Evolutionary conservation across 2,888 invertebrate genomes (phyloP).

Genomic region (Hermodice carunculata): DNA sequence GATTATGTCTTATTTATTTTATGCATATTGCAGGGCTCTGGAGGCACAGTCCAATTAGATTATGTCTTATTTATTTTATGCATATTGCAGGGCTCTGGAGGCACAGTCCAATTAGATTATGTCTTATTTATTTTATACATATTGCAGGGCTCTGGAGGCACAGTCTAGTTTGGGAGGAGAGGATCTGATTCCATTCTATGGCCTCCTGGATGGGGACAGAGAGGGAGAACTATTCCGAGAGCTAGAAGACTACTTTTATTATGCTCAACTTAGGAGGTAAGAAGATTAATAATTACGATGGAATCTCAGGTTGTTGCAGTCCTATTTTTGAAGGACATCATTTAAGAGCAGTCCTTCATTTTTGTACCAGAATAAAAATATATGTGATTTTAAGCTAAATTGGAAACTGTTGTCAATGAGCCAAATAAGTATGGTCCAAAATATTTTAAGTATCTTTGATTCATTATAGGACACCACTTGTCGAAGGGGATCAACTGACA

Average conservation of each 20-base stretch:
- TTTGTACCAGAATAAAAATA: not conserved
- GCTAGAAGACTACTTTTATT: constrained; percentile 82
- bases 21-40: not conserved
- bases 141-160: constrained; percentile 65
- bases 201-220: constrained; percentile 79
- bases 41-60: not conserved
- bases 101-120: constrained; percentile 65
- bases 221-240: constrained; percentile 81
- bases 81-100: constrained; percentile 66
- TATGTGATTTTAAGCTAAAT: not conserved
- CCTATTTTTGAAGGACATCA: not conserved
- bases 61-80: not conserved
- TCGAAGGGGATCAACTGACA: too few species aligned
- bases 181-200: constrained; percentile 77
- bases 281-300: too few species aligned
- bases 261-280: constrained; percentile 79
- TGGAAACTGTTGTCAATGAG: too few species aligned
- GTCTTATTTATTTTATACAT: too few species aligned
- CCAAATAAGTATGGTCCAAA: too few species aligned
- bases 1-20: not conserved
- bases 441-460: too few species aligned
- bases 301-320: too few species aligned
- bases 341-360: not conserved
- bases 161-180: constrained; percentile 67
- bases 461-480: too few species aligned